Evolutionary conservation across 2,113 vertebrate genomes (phyloP), one percentile per base, ranked within the genome.

Genomic region (Nothocercus julius): DNA sequence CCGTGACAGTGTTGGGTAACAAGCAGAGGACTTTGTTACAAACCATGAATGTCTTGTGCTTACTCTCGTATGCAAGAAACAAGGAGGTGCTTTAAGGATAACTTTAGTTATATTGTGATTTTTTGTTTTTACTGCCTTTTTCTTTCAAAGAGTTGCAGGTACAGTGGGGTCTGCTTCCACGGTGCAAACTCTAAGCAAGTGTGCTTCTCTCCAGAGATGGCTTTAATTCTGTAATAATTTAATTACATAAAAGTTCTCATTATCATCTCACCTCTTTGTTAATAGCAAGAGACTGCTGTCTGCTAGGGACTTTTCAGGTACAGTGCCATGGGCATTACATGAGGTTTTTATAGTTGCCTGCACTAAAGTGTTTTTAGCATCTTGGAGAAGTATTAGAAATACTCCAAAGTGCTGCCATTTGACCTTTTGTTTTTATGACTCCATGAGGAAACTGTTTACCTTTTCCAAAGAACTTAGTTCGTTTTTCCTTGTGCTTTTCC

Each of bases 221-320:
- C 70, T 94, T 96, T 97, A 96, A 95, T 92, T 98, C 96, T 97
- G 82, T 97, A 90, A 96, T 95, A 93, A 93, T 97, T 96, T 97
- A 97, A 96, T 96, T 94, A 96, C 89, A 67, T 87, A 13, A 58
- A 95, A 97, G 97, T 96, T 97, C 95, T 97, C 96, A 94, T 93
- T 94, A 94, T 92, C 54, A 0, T 94, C 93, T 96, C 95, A 92
- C 91, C 90, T 96, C 95, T 95, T 95, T 97, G 97, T 72, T 98
- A 97, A 97, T 97, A 97, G 97, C 97, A 97, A 98, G 96, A 85
- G 97, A 96, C 93, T 97, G 97, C 97, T 97, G 96, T 93, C 92
- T 97, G 96, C 97, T 96, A 89, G 92, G 82, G 93, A 81, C 86
- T 94, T 63, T 95, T 88, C 85, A 91, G 96, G 94, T 95, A 92